Base-by-base conservation (phyloP, 2,113 vertebrate species). In the Ptilorrhoa leucosticta region DNA sequence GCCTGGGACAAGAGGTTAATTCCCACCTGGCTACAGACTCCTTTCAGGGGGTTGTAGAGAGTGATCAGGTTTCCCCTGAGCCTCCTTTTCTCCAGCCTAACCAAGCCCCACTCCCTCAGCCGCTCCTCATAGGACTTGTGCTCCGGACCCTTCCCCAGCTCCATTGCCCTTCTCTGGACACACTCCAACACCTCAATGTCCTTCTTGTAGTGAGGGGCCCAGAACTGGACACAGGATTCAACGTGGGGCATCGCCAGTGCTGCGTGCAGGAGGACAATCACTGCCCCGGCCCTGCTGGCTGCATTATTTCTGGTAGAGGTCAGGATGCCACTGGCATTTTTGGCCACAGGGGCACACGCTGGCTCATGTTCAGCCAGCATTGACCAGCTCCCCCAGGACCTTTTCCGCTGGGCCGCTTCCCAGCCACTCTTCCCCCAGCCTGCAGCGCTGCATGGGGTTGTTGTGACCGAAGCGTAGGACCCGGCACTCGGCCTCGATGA, bases 101-200 rank as follows among this genome's bases (percentile, higher is more conserved):
- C 27, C 24, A 16, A 6, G 13, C 6, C 35, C 26, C 4, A 9
- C 17, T 42, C 21, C 21, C 14, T 31, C 31, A 9, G 35, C 30
- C 0, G 0, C 8, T 63, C 17, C 45, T 50, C 30, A n/a, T 1
- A 12, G 60, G 18, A 26, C 22, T 13, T 63, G 13, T n/a, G 30
- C 30, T 51, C 37, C 45, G 51, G 35, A 63, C 10, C 10, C 17
- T 50, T 48, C 57, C 24, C 45, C 4, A 50, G 28, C 35, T 12
- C 17, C 9, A 8, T 1, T 39, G 57, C 10, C 13, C 45, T 50
- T 50, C 45, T 27, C 35, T 27, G 57, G 57, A n/a, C 13, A 33
- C 6, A 2, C 13, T n/a, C 30, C 58, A 77, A 7, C 35, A 77
- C 17, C 7, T 40, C 45, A 33, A 5, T 33, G 45, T 33, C 35